Evolutionary conservation across 1,140 invertebrate genomes (phyloP).

Genomic region (Chrysomallon squamiferum): DNA sequence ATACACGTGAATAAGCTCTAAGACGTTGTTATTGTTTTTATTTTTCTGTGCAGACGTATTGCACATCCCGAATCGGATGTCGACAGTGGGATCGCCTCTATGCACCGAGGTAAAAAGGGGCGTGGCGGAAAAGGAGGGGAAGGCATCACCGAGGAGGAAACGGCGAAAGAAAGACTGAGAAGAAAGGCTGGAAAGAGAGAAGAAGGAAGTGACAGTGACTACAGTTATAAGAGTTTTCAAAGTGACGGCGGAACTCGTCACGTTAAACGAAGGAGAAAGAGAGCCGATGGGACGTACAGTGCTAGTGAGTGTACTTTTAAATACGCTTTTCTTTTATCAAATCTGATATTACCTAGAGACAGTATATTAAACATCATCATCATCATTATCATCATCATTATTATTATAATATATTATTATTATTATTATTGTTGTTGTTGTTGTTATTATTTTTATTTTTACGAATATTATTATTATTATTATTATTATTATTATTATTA

Average conservation of each 20-base stretch:
- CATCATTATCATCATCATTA: no score
- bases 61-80: conserved; percentile 35
- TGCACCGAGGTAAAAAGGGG: conserved; percentile 35
- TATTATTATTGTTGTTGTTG: no score
- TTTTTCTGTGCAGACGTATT: conserved; percentile 37
- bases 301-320: conserved; percentile 43
- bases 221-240: conserved; percentile 54
- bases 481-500: no score
- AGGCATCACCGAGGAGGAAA: conserved; percentile 36
- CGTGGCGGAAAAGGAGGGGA: conserved; percentile 25
- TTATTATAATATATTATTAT: no score
- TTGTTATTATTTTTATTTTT: no score
- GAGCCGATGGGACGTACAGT: conserved; percentile 56
- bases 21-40: no score
- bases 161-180: conserved; percentile 31
- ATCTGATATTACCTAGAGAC: no score
- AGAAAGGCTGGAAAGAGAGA: conserved; percentile 49
- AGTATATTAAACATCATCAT: no score
- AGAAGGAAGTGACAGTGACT: conserved; percentile 56
- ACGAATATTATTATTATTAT: no score
- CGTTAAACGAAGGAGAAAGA: conserved; percentile 48
- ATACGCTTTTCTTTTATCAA: no score
- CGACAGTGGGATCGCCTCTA: conserved; percentile 43
- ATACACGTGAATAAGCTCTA: no score
- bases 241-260: conserved; percentile 59